phyloP scores from a whole-genome alignment of 1,140 invertebrate genomes.

The Euura saliciscinereae region DNA sequence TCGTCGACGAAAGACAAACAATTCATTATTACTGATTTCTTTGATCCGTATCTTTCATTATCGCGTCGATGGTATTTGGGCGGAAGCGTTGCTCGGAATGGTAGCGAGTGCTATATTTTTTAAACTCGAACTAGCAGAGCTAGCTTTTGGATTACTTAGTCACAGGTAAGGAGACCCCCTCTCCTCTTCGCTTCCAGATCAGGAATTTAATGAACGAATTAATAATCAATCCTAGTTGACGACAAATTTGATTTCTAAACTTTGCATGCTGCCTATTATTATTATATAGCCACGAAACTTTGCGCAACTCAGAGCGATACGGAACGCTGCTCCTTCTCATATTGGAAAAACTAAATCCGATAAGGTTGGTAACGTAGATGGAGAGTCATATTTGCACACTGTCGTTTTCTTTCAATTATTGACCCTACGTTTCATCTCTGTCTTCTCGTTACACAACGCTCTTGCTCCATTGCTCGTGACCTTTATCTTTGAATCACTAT shows the following conservation, averaged over 20 bases:
- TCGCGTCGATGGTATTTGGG: neutral
- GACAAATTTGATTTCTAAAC: constrained; percentile 41
- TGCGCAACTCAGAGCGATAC: constrained; percentile 75
- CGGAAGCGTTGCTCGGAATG: neutral
- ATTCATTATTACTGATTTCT: too few relatives aligned
- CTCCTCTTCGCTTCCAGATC: neutral
- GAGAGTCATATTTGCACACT: neutral
- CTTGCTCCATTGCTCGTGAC: neutral
- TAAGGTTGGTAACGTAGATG: constrained; percentile 69
- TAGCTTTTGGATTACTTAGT: neutral
- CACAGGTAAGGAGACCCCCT: neutral
- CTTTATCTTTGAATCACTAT: neutral
- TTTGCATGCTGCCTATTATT: constrained; percentile 61
- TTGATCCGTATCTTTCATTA: too few relatives aligned
- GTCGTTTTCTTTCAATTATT: neutral
- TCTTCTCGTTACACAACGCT: neutral
- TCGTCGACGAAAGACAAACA: too few relatives aligned
- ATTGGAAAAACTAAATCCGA: constrained; percentile 83
- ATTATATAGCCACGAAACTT: constrained; percentile 73
- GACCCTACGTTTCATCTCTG: neutral
- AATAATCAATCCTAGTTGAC: constrained; percentile 7
- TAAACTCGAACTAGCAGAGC: neutral
- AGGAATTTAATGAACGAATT: neutral
- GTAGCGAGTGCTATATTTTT: neutral
- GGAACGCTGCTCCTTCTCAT: constrained; percentile 83